Evolutionary conservation across 2,797 vertebrate genomes (phyloP), one percentile per base, ranked within the genome.

Genomic region (Chrosomus eos): DNA sequence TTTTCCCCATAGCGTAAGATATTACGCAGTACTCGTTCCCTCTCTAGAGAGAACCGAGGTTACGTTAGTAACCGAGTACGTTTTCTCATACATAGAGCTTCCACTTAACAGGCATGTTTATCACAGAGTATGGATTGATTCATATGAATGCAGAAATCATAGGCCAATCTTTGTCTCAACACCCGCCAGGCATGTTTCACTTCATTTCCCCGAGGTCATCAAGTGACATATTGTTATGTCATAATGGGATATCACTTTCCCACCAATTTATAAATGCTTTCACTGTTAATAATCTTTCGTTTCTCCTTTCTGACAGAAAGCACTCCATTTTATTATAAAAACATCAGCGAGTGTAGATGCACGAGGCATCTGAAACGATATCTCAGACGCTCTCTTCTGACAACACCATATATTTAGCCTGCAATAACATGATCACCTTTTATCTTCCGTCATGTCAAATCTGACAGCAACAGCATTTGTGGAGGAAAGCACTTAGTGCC

Each of bases 311-410:
- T 77, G 74, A 84, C 82, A 70, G 82, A 51, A 58, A 70, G 48
- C 21, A 43, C 64, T 84, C 51, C 51, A 38, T 68, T 84, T 82
- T 84, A 79, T 84, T 78, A 78, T 45, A 48, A 79, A 84, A 84
- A 31, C 66, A 84, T 53, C 43, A 79, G 45, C 3, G 33, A 40
- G 55, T 33, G 43, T 45, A 80, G 43, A 64, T 14, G 9, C 74
- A 23, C 10, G 14, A 70, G 38, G 60, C 81, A 80, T 64, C 40
- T 8, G 48, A 51, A 51, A 78, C 33, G 38, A 31, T 40, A 66
- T 55, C 66, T 71, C 66, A 4, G 55, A 9, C 5, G 13, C 36
- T 58, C 23, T 62, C n/a, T 66, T 53, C 28, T 66, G 62, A 77
- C 80, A 55, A 67, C 80, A 23, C 55, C 31, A 71, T 53, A 33